phyloP scores from a whole-genome alignment of 2,797 vertebrate genomes.

The Anas bahamensis region DNA sequence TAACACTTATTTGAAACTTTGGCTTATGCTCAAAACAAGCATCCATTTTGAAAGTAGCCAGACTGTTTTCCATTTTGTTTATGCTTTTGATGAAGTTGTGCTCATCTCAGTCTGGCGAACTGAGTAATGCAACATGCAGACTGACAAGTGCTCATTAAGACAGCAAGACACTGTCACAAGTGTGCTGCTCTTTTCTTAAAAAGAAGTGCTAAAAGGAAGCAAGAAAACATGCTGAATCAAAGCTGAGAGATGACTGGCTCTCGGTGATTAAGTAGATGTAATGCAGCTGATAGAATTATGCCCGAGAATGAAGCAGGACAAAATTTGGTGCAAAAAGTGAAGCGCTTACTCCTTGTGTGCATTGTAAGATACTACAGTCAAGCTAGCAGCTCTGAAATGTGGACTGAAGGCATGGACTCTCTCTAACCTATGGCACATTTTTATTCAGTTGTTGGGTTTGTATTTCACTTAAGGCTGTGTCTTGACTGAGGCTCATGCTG shows the following conservation, averaged over 20 bases:
- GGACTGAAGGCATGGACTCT: not conserved
- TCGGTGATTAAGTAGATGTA: not conserved
- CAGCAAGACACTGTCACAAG: not conserved
- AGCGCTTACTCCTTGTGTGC: not conserved
- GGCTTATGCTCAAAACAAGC: not conserved
- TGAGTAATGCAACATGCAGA: not conserved
- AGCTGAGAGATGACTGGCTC: not conserved
- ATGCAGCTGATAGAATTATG: accelerated
- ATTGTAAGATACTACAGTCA: not conserved
- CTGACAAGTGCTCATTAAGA: not conserved
- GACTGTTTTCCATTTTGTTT: not conserved
- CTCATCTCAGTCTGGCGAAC: not conserved
- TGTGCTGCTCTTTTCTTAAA: not conserved
- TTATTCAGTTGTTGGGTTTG: not conserved
- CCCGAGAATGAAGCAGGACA: not conserved
- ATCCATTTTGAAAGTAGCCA: not conserved
- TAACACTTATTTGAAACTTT: slow-evolving; percentile 14
- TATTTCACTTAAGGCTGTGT: slow-evolving; percentile 33
- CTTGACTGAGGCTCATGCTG: not conserved
- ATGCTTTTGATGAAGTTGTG: not conserved
- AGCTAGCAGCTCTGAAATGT: not conserved
- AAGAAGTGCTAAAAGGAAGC: not conserved
- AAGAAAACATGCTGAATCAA: slow-evolving; percentile 20
- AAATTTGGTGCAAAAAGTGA: not conserved
- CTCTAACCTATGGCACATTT: not conserved